Evolutionary conservation across 2,113 vertebrate genomes (phyloP).

Genomic region (Spheniscus mendiculus): DNA sequence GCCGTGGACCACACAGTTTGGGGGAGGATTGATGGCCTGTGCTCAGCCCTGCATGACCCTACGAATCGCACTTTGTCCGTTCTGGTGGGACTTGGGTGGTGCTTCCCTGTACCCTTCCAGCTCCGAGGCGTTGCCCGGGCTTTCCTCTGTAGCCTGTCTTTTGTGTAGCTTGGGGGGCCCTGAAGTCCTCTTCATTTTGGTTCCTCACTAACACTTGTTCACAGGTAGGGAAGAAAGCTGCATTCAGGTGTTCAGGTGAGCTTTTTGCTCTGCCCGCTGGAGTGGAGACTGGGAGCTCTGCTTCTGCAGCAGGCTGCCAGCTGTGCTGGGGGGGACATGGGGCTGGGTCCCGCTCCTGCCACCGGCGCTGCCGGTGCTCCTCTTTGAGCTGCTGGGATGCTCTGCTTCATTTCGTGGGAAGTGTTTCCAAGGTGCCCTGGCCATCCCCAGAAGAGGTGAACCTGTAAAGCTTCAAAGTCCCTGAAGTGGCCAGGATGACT

Average conservation of each 20-base stretch:
- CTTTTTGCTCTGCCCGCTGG: neutral
- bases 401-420: neutral
- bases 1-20: neutral
- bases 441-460: neutral
- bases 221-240: neutral
- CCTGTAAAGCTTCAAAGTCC: neutral
- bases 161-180: neutral
- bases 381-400: neutral
- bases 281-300: neutral
- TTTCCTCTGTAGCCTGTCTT: neutral
- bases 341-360: neutral
- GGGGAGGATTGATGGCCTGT: conserved; percentile 24
- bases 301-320: fast-evolving
- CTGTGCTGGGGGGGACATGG: fast-evolving
- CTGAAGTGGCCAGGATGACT: neutral
- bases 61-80: fast-evolving
- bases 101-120: neutral
- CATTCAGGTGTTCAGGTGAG: neutral
- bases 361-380: fast-evolving
- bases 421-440: neutral
- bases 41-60: neutral
- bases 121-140: neutral
- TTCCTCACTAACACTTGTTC: neutral
- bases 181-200: neutral
- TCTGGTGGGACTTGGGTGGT: neutral